Evolutionary conservation across 2,888 invertebrate species (phyloP).

Genomic region (Netelia melanura): DNA sequence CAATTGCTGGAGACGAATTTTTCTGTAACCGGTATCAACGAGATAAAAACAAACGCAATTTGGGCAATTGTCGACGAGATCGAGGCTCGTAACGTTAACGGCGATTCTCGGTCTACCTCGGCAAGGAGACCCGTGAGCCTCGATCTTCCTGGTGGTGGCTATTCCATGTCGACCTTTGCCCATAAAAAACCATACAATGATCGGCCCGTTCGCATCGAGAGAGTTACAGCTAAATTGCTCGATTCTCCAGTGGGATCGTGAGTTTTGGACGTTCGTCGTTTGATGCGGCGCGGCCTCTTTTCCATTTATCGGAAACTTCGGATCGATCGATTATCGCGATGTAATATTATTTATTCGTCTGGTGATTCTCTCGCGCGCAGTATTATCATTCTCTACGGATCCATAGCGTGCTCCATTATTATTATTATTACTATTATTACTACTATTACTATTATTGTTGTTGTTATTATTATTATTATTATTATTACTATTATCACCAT

Average conservation of each 20-base stretch:
- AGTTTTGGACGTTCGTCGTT: too few species aligned
- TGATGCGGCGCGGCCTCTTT: neutral
- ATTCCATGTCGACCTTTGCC: constrained; percentile 70
- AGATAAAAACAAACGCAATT: constrained; percentile 76
- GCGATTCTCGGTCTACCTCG: constrained; percentile 52
- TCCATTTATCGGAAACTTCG: neutral
- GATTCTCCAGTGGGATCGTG: constrained; percentile 66
- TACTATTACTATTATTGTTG: constrained; percentile 10
- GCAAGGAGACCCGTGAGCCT: constrained; percentile 78
- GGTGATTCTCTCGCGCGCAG: neutral
- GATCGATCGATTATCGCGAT: too few species aligned
- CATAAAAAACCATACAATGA: constrained; percentile 72
- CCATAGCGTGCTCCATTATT: neutral
- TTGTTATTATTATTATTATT: neutral
- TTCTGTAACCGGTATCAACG: constrained; percentile 80
- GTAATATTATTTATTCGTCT: too few species aligned
- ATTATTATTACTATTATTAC: constrained; percentile 5
- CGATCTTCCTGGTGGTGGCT: constrained; percentile 71
- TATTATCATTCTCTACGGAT: too few species aligned
- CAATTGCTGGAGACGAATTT: constrained; percentile 80
- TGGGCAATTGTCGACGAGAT: constrained; percentile 34
- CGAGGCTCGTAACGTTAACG: constrained; percentile 48
- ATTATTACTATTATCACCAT: too few species aligned
- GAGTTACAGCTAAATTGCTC: constrained; percentile 76
- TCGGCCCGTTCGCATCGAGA: constrained; percentile 75